Base-by-base conservation (phyloP, 2,797 vertebrate genomes). In the Clarias fuscus region DNA sequence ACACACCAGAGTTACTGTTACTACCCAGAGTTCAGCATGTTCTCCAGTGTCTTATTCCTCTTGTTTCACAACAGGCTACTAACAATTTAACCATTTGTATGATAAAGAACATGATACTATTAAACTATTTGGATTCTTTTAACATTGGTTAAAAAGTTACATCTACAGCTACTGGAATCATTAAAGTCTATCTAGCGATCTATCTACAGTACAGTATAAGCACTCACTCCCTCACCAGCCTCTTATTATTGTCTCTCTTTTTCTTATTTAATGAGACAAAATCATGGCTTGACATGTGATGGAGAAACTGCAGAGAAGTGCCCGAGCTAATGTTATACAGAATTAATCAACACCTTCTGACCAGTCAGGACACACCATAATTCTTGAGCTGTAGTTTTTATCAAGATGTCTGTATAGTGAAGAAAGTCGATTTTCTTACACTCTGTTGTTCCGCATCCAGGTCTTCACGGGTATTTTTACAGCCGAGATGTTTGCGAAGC, bases 401-500 rank as follows among this genome's bases (percentile, higher is more conserved):
- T 62, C 37, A 7, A 62, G 4, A 7, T 15, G 84, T 89, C 80
- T 90, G 81, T 40, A 86, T 40, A 17, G 20, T 65, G 72, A 18
- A 43, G 11, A 56, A n/a, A 7, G 20, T 53, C 17, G 0, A 10
- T 11, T 56, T 68, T 87, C 65, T 90, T 85, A 86, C 71, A 83
- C 83, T 24, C 59, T 80, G 22, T 53, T n/a, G 77, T 58, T 58
- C 65, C 8, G 17, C 27, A 83, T 88, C 7, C 91, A 99, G 98
- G 97, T 99, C 90, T 99, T 99, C 94, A 99, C 98, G 5, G 98
- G 97, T n/a, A 99, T 99, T 93, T 99, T 99, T 92, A 98, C 98
- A 48, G 97, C 96, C 0, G 98, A 99, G 94, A 99, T 99, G 98
- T 97, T 99, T 92, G 96, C 98, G 87, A 99, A 99, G 92, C 95